Conservation (phyloP, 1,140 invertebrate genomes). For the Drosophila tristis region DNA sequence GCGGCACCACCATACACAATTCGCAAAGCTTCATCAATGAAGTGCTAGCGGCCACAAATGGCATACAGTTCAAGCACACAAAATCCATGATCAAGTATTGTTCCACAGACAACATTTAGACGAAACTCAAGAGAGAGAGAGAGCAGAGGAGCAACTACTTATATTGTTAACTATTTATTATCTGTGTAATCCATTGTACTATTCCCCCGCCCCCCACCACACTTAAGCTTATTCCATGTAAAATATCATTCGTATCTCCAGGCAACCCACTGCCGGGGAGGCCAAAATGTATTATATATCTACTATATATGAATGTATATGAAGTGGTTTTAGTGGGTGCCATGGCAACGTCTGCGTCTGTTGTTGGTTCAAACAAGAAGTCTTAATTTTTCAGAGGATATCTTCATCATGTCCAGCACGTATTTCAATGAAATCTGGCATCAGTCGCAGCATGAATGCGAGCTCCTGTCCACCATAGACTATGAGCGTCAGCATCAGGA, state of each 20-base stretch:
- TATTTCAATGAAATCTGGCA: slow-evolving; percentile 89
- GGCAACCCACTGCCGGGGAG: slow-evolving; percentile 1
- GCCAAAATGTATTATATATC: slow-evolving; percentile 27
- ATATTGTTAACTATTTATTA: slow-evolving; percentile 76
- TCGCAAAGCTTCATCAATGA: slow-evolving; percentile 92
- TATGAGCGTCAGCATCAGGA: slow-evolving; percentile 86
- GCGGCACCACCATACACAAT: slow-evolving; percentile 96
- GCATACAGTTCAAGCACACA: slow-evolving; percentile 85
- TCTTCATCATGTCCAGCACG: slow-evolving; percentile 88
- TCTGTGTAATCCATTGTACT: slow-evolving; percentile 41
- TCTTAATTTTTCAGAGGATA: neutral
- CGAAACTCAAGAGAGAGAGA: neutral
- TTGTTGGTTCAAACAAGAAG: neutral
- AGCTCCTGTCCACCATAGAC: slow-evolving; percentile 88
- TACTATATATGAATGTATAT: neutral
- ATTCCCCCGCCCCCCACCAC: neutral
- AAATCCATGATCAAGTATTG: slow-evolving; percentile 82
- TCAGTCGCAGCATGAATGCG: slow-evolving; percentile 87
- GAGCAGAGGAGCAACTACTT: slow-evolving; percentile 14
- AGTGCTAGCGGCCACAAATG: slow-evolving; percentile 86
- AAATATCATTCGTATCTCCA: slow-evolving; percentile 16
- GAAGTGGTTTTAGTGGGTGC: neutral
- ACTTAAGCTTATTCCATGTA: slow-evolving; percentile 26
- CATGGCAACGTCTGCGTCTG: slow-evolving; percentile 28
- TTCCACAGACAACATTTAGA: slow-evolving; percentile 74